phyloP scores from a whole-genome alignment of 1,140 invertebrate genomes.

The Venturia canescens region DNA sequence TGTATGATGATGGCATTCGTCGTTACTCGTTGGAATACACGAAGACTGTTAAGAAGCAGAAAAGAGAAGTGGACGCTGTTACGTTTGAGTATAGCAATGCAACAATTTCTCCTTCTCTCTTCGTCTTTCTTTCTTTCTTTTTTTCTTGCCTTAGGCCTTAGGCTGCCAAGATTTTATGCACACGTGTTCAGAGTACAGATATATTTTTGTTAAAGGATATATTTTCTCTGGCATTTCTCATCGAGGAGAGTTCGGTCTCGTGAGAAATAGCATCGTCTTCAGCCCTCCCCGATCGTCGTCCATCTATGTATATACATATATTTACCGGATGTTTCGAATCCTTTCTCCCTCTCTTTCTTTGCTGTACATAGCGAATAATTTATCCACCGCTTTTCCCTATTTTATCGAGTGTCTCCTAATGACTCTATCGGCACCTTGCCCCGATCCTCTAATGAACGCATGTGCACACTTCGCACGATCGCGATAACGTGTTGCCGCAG shows the following conservation, averaged over 20 bases:
- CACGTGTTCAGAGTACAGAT: background rate
- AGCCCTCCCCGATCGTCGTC: background rate
- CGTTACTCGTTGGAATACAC: background rate
- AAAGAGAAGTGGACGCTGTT: conserved; percentile 1
- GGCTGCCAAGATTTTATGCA: conserved; percentile 10
- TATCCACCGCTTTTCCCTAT: conserved; percentile 48
- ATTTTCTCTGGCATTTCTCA: background rate
- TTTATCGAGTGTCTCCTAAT: conserved; percentile 60
- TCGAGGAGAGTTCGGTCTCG: conserved; percentile 12
- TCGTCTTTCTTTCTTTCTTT: background rate
- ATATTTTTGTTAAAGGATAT: background rate
- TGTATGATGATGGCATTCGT: conserved; percentile 54
- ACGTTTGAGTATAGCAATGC: background rate
- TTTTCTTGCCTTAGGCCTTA: too few species aligned
- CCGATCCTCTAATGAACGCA: conserved; percentile 39
- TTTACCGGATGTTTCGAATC: conserved; percentile 19
- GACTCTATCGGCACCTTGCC: conserved; percentile 55
- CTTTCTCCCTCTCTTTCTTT: background rate
- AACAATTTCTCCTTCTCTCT: background rate
- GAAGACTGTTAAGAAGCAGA: background rate
- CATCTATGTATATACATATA: background rate
- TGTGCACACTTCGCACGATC: conserved; percentile 47
- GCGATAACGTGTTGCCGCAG: conserved; percentile 51
- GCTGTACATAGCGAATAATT: conserved; percentile 41
- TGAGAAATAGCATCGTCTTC: background rate